These are phyloP conservation scores for Penaeus chinensis DNA, from an alignment of 1,140 invertebrate species.

Conservation along the genomic window DNA sequence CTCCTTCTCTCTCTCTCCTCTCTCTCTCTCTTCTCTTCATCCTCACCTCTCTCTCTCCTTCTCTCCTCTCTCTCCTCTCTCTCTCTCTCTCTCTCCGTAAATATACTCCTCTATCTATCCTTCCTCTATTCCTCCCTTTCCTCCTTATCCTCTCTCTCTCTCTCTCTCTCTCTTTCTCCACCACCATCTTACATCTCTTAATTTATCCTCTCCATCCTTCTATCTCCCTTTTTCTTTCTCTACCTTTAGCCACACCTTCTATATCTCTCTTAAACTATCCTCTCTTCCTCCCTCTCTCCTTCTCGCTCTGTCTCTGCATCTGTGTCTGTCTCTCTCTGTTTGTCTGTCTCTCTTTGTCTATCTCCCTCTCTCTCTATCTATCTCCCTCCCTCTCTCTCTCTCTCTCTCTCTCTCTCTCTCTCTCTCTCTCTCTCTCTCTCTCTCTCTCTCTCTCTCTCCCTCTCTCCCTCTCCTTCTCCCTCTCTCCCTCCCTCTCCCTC, in stretches of 20 bases:
- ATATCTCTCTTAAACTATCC: neutral
- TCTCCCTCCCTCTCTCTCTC: neutral
- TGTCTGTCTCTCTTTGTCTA: no score
- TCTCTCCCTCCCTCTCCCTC: neutral
- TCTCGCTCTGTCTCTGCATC: neutral
- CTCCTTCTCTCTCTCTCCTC: neutral
- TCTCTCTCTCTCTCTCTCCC: neutral
- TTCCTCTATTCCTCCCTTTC: neutral
- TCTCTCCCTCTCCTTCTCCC: neutral
- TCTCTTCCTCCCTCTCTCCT: no score
- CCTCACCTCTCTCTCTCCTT: neutral
- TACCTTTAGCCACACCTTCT: neutral
- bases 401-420: neutral
- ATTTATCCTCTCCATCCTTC: neutral
- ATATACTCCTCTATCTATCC: neutral
- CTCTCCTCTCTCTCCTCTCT: constrained; percentile 1
- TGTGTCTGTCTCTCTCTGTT: no score
- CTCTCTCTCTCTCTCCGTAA: neutral
- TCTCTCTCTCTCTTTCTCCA: neutral
- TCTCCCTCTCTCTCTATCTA: neutral
- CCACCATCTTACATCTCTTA: neutral
- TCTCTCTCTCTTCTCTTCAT: neutral
- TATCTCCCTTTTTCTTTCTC: neutral
- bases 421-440: no score
- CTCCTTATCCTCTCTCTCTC: neutral